phyloP scores from a whole-genome alignment of 2,888 invertebrate genomes.

The Molanna angustata region DNA sequence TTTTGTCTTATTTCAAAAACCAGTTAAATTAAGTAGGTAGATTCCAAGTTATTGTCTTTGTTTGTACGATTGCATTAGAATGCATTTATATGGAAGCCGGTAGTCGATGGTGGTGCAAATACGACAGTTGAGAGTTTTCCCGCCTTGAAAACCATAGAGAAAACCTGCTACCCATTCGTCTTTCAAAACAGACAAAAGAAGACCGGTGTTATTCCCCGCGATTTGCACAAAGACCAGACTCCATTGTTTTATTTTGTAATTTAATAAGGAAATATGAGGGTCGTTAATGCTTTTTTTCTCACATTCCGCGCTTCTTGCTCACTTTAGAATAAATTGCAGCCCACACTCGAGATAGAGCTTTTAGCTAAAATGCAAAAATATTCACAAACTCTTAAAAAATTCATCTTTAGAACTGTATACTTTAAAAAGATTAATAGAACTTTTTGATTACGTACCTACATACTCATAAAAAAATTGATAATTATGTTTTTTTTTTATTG shows the following conservation, averaged over 20 bases:
- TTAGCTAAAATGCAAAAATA: too few relatives aligned
- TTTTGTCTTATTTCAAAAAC: too few relatives aligned
- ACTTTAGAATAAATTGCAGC: not conserved
- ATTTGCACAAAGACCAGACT: conserved; percentile 7
- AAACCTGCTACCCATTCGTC: not conserved
- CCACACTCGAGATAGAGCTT: not conserved
- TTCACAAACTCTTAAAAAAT: too few relatives aligned
- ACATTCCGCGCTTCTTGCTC: not conserved
- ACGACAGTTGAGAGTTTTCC: conserved; percentile 1
- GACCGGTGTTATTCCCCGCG: not conserved
- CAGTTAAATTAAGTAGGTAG: too few relatives aligned
- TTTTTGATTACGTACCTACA: too few relatives aligned
- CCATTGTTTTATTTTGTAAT: conserved; percentile 18
- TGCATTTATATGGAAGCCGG: conserved; percentile 15
- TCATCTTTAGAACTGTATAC: too few relatives aligned
- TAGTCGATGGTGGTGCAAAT: conserved; percentile 5
- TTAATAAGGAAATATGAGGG: conserved; percentile 20
- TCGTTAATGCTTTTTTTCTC: conserved; percentile 13
- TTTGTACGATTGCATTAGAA: conserved; percentile 15
- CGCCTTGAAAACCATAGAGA: not conserved
- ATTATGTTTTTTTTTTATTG: too few relatives aligned
- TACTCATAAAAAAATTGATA: too few relatives aligned
- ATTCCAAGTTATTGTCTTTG: too few relatives aligned
- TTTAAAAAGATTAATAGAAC: too few relatives aligned
- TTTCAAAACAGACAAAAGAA: conserved; percentile 11